Evolutionary conservation across 2,113 vertebrate species (phyloP), one percentile per base, ranked within the genome.

Genomic region (Bolborhynchus lineola): DNA sequence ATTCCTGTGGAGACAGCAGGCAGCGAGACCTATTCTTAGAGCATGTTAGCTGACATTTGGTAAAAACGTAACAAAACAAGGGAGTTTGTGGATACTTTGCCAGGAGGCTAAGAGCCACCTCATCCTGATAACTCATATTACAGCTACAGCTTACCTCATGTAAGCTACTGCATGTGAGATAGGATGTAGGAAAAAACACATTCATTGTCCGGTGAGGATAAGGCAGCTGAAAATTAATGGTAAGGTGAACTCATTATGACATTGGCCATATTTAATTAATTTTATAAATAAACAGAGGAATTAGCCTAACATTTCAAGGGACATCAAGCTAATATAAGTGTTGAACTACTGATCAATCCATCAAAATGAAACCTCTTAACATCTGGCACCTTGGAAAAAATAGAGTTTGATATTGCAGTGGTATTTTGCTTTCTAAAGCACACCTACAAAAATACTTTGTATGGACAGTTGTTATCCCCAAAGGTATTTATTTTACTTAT

Each of bases 1-100:
- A 41, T 8, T 86, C 28, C 35, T 62, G 50, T 5, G 3, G 5
- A 57, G 59, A 57, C 9, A 1, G 49, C 53, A 81, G 46, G 52
- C 75, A 92, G 74, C 42, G 71, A 75, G 65, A 44, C 18, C 75
- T 90, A 93, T 91, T 95, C 78, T 88, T 92, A 92, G 64, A 5
- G 3, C 52, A 7, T 12, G 67, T 14, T 50, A 92, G 64, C 72
- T 92, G 90, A 92, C 88, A 92, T 93, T 93, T 90, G 69, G 80
- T 86, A 64, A 86, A 90, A 64, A 33, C 0, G 0, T 84, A 53
- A 70, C 77, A 84, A 81, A 81, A 78, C 50, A 60, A 86, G 39
- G 68, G n/a, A 60, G 53, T 25, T 41, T 20, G 53, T 49, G 68
- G 92, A 82, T 46, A 16, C 52, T 93, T 29, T 55, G 83, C 91